Conservation (phyloP, 92 coral and sea anemone species). For the Desmophyllum pertusum region DNA sequence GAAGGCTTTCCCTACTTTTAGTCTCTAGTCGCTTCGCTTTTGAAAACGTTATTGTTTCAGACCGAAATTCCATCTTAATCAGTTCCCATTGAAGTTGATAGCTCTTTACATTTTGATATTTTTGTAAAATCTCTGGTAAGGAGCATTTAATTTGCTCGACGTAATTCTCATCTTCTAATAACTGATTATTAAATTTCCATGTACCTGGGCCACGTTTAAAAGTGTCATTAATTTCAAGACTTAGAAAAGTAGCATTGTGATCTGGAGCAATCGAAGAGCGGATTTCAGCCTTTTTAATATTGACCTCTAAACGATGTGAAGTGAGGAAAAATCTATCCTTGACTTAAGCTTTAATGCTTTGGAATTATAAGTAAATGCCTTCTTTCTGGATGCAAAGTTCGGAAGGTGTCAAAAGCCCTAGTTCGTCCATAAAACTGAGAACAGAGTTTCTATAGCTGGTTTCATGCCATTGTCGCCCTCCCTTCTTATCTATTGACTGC, state of each 20-base stretch:
- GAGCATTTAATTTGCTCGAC: background rate
- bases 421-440: slow-evolving; percentile 11
- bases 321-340: slow-evolving; percentile 1
- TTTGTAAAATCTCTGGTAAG: background rate
- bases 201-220: slow-evolving; percentile 5
- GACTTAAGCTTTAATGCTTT: background rate
- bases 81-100: background rate
- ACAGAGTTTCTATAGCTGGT: background rate
- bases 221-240: background rate
- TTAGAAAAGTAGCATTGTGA: background rate
- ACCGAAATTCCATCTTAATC: too few relatives aligned
- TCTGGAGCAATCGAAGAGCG: slow-evolving; percentile 2
- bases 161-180: background rate
- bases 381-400: background rate
- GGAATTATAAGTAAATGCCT: too few relatives aligned
- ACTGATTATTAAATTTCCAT: background rate
- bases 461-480: background rate
- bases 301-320: background rate
- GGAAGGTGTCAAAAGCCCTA: background rate
- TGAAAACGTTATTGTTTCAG: background rate
- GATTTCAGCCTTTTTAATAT: background rate
- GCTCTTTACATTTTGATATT: background rate
- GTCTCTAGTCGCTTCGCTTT: background rate
- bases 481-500: slow-evolving; percentile 1
- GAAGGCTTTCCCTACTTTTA: background rate